Evolutionary conservation across 2,113 vertebrate genomes (phyloP).

Genomic region (Rafetus swinhoei): DNA sequence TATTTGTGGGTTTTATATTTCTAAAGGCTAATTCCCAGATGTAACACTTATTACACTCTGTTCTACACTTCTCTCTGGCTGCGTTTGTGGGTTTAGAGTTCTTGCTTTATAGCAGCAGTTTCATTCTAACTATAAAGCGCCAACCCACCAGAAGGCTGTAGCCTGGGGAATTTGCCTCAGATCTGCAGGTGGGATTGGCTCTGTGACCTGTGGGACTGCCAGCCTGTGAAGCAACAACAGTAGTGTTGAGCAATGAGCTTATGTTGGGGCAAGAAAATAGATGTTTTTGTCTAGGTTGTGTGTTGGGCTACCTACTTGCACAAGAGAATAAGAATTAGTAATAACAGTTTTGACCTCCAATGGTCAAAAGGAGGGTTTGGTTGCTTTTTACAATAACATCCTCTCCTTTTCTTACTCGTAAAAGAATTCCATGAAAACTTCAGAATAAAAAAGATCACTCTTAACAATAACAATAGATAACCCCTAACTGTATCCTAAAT

Average conservation of each 20-base stretch:
- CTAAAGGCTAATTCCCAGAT: background rate
- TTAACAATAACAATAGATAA: background rate
- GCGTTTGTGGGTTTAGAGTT: background rate
- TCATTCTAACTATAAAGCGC: background rate
- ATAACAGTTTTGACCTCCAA: background rate
- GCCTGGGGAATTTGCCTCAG: background rate
- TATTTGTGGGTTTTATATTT: background rate
- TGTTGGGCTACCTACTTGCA: background rate
- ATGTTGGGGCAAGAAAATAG: background rate
- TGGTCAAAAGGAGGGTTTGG: background rate
- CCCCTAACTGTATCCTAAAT: background rate
- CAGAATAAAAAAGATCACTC: background rate
- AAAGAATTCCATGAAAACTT: background rate
- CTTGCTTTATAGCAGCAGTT: background rate
- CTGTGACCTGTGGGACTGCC: background rate
- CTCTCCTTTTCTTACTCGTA: background rate
- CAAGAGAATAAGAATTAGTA: background rate
- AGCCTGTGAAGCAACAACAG: background rate
- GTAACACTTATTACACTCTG: background rate
- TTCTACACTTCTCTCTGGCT: background rate
- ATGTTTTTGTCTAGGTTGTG: background rate
- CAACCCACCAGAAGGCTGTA: background rate
- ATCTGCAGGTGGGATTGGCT: background rate
- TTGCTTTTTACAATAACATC: background rate
- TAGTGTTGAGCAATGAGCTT: background rate